Evolutionary conservation across 92 coral and sea anemone genomes (phyloP).

Genomic region (Epizoanthus scotinus): DNA sequence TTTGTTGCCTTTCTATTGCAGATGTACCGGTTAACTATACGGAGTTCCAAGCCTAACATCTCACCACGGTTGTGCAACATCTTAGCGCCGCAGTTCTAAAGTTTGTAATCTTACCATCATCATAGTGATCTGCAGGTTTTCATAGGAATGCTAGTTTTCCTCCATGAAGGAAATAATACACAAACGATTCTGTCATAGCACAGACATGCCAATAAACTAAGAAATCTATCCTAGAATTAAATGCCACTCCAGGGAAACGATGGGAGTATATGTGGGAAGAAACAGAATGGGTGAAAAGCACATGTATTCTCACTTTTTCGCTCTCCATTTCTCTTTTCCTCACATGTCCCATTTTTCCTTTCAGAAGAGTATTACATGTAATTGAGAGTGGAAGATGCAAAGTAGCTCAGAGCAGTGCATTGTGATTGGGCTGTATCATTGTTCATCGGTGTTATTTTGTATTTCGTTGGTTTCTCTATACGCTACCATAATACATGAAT

Average conservation of each 20-base stretch:
- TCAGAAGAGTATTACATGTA: no score
- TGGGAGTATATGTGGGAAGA: no score
- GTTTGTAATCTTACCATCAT: not conserved
- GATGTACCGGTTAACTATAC: slow-evolving; percentile 96
- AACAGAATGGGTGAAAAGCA: no score
- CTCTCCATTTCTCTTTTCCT: no score
- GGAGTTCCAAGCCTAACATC: slow-evolving; percentile 82
- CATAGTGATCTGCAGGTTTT: not conserved
- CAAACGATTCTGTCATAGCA: not conserved
- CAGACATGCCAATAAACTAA: not conserved
- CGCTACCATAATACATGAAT: not conserved
- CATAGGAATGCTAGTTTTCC: slow-evolving; percentile 7
- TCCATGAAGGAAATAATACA: not conserved
- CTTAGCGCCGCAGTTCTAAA: slow-evolving; percentile 76
- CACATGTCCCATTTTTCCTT: no score
- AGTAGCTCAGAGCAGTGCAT: not conserved
- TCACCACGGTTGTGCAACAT: slow-evolving; percentile 73
- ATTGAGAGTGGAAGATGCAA: not conserved
- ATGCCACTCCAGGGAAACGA: no score
- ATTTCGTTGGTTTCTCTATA: not conserved
- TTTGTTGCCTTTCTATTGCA: slow-evolving; percentile 19
- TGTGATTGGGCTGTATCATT: not conserved
- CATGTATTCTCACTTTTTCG: no score
- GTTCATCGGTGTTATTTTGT: not conserved
- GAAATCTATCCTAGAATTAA: no score